Evolutionary conservation across 1,140 invertebrate species (phyloP).

Genomic region (Drosophila erecta): DNA sequence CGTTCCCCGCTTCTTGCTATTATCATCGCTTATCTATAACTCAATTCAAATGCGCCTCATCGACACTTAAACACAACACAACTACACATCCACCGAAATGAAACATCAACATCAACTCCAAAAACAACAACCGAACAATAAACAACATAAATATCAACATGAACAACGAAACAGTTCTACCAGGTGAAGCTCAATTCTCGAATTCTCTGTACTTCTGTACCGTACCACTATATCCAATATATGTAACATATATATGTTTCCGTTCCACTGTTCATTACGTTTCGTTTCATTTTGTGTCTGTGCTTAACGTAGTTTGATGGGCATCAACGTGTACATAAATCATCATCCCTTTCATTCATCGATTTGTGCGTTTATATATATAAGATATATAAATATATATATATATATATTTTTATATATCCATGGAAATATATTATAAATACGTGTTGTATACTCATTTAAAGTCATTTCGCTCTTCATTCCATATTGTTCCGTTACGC

Average conservation of each 20-base stretch:
- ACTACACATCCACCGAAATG: constrained; percentile 26
- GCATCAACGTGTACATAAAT: constrained; percentile 27
- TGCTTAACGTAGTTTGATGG: constrained; percentile 36
- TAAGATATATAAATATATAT: too few relatives aligned
- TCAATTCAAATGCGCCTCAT: constrained; percentile 28
- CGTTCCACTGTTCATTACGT: constrained; percentile 44
- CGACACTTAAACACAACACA: constrained; percentile 5
- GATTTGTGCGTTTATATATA: constrained; percentile 4
- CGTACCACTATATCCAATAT: constrained; percentile 38
- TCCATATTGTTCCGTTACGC: constrained; percentile 14
- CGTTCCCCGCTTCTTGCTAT: constrained; percentile 35
- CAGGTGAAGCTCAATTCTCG: constrained; percentile 80
- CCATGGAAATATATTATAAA: too few relatives aligned
- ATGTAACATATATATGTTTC: constrained; percentile 38
- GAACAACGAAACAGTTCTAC: constrained; percentile 76
- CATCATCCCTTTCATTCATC: constrained; percentile 13
- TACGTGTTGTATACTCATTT: background rate
- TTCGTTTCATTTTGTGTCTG: constrained; percentile 38
- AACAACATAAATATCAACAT: constrained; percentile 44
- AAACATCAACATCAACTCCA: constrained; percentile 31
- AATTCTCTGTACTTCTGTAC: constrained; percentile 53
- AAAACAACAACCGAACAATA: constrained; percentile 49
- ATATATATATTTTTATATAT: constrained; percentile 4
- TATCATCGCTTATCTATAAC: constrained; percentile 41
- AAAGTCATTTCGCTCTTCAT: constrained; percentile 4